Percentiles rank a stretch among this genome's conserved stretches.
These are phyloP conservation scores for Drosophila busckii DNA, from an alignment of 1,140 invertebrate genomes.

Conservation along the genomic window DNA sequence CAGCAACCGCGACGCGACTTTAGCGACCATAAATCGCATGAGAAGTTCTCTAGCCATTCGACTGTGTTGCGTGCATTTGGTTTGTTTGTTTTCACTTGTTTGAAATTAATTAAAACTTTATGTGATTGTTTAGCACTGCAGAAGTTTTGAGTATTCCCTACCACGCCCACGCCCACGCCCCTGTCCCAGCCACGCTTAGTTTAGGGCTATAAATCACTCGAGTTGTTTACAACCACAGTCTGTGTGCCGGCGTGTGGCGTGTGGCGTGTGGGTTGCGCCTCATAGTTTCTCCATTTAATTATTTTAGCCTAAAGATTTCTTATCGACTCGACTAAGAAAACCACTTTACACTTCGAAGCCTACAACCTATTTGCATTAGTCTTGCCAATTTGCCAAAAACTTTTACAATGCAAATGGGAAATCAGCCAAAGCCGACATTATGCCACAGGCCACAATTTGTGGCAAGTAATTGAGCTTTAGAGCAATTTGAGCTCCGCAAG, in stretches of 20 bases:
- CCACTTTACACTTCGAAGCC: background rate
- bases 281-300: no score
- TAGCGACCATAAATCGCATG: slow-evolving; percentile 13
- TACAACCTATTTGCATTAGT: background rate
- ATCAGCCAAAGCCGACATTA: slow-evolving; percentile 12
- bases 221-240: slow-evolving; percentile 20
- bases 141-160: slow-evolving; percentile 32
- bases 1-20: slow-evolving; percentile 12
- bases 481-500: no score
- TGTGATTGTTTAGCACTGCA: slow-evolving; percentile 57
- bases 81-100: slow-evolving; percentile 61
- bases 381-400: background rate
- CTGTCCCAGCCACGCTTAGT: slow-evolving; percentile 4
- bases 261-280: no score
- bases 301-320: slow-evolving; percentile 5
- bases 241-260: slow-evolving; percentile 4
- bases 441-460: slow-evolving; percentile 13
- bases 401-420: slow-evolving; percentile 22
- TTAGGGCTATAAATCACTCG: slow-evolving; percentile 25
- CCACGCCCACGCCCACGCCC: background rate
- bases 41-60: slow-evolving; percentile 11
- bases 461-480: background rate
- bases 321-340: slow-evolving; percentile 13
- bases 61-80: slow-evolving; percentile 34
- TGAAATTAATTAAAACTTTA: slow-evolving; percentile 76